These are phyloP conservation scores for Odocoileus hemionus DNA, from an alignment of 2,113 vertebrate species.

Conservation along the genomic window DNA sequence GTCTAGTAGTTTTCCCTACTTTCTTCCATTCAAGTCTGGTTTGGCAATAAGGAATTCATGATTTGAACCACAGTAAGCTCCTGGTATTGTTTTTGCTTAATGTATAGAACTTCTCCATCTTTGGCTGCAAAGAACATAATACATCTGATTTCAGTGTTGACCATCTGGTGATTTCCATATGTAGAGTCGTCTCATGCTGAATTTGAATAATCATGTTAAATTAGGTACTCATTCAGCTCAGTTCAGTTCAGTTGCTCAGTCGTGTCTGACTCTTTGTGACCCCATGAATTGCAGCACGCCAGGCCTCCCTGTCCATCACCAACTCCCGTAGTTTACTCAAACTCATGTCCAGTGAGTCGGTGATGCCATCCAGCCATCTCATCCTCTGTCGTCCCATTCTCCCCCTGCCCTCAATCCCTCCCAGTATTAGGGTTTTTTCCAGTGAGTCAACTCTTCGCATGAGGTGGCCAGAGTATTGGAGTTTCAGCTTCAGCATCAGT, in stretches of 20 bases:
- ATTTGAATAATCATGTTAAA: too few species aligned
- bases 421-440: neutral
- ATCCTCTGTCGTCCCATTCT: neutral
- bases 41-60: too few species aligned
- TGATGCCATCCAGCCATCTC: neutral
- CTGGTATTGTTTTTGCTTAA: too few species aligned
- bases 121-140: too few species aligned
- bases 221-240: neutral
- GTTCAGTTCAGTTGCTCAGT: neutral
- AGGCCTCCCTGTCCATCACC: neutral
- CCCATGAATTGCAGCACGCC: accelerated
- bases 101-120: too few species aligned
- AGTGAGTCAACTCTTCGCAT: neutral
- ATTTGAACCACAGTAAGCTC: too few species aligned
- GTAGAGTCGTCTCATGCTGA: too few species aligned
- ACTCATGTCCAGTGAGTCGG: accelerated
- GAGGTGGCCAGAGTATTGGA: neutral
- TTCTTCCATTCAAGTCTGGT: too few species aligned
- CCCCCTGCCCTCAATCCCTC: accelerated
- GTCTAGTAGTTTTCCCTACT: too few species aligned
- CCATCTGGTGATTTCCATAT: too few species aligned
- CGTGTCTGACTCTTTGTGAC: accelerated
- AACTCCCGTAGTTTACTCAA: accelerated
- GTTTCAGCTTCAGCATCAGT: neutral
- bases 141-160: too few species aligned